Base-by-base conservation (phyloP, 2,888 invertebrate species). In the Anthrax anthrax region DNA sequence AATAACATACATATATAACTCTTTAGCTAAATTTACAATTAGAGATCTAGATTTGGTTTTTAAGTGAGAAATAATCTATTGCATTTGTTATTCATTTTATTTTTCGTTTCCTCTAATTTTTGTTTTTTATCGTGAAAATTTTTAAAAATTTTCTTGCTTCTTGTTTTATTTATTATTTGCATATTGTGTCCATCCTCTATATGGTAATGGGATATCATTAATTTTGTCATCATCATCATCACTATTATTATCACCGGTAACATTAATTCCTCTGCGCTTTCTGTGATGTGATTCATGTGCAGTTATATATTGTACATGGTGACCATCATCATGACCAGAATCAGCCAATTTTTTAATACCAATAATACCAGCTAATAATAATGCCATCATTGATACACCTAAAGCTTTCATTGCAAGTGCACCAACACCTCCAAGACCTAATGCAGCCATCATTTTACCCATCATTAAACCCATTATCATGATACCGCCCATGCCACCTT, bases 321-420 rank as follows among this genome's bases (percentile, higher is more conserved):
- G 76, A 51, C 62, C 70, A 55, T 64, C 66, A 50, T 54, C 72
- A 49, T 71, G 67, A 46, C 76, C 74, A 40, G 70, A 66, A 6
- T 77, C 77, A 0, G 80, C 66, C 46, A 84, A 64, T 51, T 83
- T 81, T 69, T 86, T 86, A 38, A 83, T 70, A 3, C 83, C 85
- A 1, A 85, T 74, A 38, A 86, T 73, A n/a, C 78, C 72, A 38
- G 86, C 81, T 47, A 86, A 68, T 76, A 85, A 76, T 13, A 86
- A 64, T 0, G 86, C 86, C 47, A 85, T 62, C 1, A 81, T 80
- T 40, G 85, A 81, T 6, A 78, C 73, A 53, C 79, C 78, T 43
- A 81, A 59, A 0, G 81, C 81, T 70, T 87, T 87, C 81, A 85
- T 80, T 18, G 86, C 83, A 1, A 87, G 63, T 0, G 84, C 75